Percentiles rank a stretch among this genome's conserved stretches.
phyloP scores from a whole-genome alignment of 2,888 invertebrate species.

The Rhyacophila evoluta region DNA sequence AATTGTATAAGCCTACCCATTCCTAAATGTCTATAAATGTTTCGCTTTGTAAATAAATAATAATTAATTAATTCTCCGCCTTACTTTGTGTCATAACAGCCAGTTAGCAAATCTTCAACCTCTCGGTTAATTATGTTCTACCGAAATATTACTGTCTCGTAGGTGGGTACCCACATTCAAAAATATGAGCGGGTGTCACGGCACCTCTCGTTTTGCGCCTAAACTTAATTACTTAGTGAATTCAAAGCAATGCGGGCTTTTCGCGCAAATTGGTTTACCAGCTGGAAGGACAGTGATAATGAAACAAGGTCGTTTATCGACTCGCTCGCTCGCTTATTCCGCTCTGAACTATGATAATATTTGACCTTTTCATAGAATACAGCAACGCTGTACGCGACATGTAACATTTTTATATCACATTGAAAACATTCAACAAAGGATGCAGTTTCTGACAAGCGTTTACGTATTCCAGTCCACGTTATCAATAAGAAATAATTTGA shows the following conservation, averaged over 20 bases:
- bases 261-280: slow-evolving; percentile 10
- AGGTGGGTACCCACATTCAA: not conserved
- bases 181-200: not conserved
- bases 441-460: too few relatives aligned
- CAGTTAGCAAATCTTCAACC: too few relatives aligned
- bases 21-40: too few relatives aligned
- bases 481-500: too few relatives aligned
- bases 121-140: too few relatives aligned
- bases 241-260: slow-evolving; percentile 9
- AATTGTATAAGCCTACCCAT: too few relatives aligned
- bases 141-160: too few relatives aligned
- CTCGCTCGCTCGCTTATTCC: not conserved
- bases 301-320: slow-evolving; percentile 16
- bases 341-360: slow-evolving; percentile 6
- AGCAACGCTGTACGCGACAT: not conserved
- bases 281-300: slow-evolving; percentile 22
- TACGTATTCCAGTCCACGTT: too few relatives aligned
- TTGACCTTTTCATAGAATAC: slow-evolving; percentile 15
- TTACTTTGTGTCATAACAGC: too few relatives aligned
- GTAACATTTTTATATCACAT: not conserved
- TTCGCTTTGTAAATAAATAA: too few relatives aligned
- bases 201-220: not conserved
- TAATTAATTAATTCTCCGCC: too few relatives aligned
- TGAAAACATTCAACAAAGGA: too few relatives aligned
- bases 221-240: slow-evolving; percentile 14